These are phyloP conservation scores for Athalia cordata DNA, from an alignment of 2,888 invertebrate species.

Conservation along the genomic window DNA sequence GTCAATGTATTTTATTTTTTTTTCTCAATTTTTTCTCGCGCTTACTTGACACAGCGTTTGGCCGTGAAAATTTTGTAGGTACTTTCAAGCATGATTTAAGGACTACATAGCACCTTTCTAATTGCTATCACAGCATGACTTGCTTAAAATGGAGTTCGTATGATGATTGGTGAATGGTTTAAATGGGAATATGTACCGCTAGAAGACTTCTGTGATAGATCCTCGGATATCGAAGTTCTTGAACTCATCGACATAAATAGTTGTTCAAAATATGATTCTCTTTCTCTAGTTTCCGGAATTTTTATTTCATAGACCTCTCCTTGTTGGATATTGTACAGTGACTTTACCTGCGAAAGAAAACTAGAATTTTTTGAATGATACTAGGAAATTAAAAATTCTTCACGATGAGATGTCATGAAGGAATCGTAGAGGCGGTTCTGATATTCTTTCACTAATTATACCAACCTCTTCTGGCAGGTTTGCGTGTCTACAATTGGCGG, in stretches of 20 bases:
- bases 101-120: constrained; percentile 1
- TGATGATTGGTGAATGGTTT: constrained; percentile 1
- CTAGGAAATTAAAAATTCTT: background rate
- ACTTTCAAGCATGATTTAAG: constrained; percentile 21
- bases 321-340: constrained; percentile 63
- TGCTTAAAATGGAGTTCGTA: background rate
- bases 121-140: constrained; percentile 10
- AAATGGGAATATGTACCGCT: constrained; percentile 54
- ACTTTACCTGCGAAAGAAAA: constrained; percentile 56
- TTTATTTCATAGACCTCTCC: constrained; percentile 64
- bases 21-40: background rate
- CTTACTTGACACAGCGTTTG: background rate
- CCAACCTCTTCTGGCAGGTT: constrained; percentile 65
- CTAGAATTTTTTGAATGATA: no score
- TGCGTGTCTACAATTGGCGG: constrained; percentile 58
- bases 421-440: background rate
- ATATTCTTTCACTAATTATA: constrained; percentile 11
- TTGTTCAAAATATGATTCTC: constrained; percentile 65
- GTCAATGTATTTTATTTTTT: no score
- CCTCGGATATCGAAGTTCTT: constrained; percentile 50
- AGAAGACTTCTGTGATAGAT: constrained; percentile 58
- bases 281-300: constrained; percentile 58
- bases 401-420: constrained; percentile 5
- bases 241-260: constrained; percentile 58
- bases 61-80: background rate